Base-by-base conservation (phyloP, 2,113 vertebrate species). In the Paradoxurus hermaphroditus region DNA sequence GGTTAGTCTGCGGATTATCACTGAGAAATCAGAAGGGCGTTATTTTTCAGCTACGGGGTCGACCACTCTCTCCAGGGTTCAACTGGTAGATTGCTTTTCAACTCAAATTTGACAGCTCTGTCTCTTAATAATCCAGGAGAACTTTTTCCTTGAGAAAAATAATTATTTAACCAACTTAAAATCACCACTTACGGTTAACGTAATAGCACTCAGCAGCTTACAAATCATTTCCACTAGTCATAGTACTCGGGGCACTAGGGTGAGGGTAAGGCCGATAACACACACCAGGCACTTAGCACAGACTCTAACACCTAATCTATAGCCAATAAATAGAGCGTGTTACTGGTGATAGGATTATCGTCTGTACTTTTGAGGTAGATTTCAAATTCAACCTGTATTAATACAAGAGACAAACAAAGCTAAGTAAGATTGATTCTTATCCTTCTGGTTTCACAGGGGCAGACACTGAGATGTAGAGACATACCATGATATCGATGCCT, bases 51-150 rank as follows among this genome's bases (percentile, higher is more conserved):
- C 41, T 67, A 4, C 25, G 73, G 25, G 21, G 65, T 65, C 63
- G 44, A 31, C 34, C 1, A 6, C 44, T 82, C 7, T 90, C n/a
- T 67, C 56, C 70, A 78, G n/a, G 29, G 23, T 73, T 86, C 81
- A 67, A 39, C 27, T 70, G 49, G 41, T 59, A 11, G 59, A 7
- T 93, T 62, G 51, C 78, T 83, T 97, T 91, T 96, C 73, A 39
- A 65, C 27, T 92, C 81, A 53, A 59, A 29, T 89, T 5, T 39
- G 34, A 51, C 91, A 70, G 49, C 31, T 41, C 94, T 62, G 21
- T 68, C 65, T 90, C 72, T 90, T 82, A 68, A 78, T 90, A 70
- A 96, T 82, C 53, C 81, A 89, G 56, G 36, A 88, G 56, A 97
- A 92, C 31, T 90, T 86, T 88, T 77, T 63, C 21, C 67, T 27